Percentiles rank a stretch among this genome's conserved stretches.
Evolutionary conservation across 2,113 vertebrate genomes (phyloP).

Genomic region (Petromus typicus): DNA sequence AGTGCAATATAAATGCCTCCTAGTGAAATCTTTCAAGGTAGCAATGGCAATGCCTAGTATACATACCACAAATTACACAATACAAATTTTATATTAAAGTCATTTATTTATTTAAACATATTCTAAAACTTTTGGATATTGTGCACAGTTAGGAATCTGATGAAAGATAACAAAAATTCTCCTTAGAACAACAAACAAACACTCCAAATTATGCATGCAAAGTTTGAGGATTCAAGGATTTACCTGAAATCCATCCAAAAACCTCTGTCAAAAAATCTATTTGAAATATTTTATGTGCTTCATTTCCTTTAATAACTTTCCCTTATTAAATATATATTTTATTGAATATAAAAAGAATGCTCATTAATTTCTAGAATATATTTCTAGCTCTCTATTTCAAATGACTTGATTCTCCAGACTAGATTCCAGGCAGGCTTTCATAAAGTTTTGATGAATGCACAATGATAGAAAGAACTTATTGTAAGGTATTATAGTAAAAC

Average conservation of each 20-base stretch:
- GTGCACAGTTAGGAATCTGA: not conserved
- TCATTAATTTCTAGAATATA: not conserved
- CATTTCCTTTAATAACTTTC: constrained; percentile 1
- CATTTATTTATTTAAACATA: not conserved
- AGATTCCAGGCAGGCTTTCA: not conserved
- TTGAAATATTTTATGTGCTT: not conserved
- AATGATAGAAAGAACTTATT: constrained; percentile 7
- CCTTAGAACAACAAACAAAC: not conserved
- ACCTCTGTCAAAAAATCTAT: not conserved
- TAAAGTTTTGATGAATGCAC: constrained; percentile 25
- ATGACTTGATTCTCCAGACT: not conserved
- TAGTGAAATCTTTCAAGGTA: not conserved
- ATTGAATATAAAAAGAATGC: not conserved
- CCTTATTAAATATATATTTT: not conserved
- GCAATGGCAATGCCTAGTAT: not conserved
- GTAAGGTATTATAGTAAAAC: constrained; percentile 38
- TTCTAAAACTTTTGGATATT: not conserved
- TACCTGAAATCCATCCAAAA: not conserved
- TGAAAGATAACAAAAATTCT: constrained; percentile 15
- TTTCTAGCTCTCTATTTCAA: constrained; percentile 27
- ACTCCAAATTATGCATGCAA: not conserved
- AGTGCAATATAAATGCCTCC: not conserved
- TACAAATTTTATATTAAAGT: not conserved
- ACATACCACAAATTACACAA: not conserved
- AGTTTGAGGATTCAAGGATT: not conserved